Evolutionary conservation across 1,140 invertebrate genomes (phyloP).

Genomic region (Diprion similis): DNA sequence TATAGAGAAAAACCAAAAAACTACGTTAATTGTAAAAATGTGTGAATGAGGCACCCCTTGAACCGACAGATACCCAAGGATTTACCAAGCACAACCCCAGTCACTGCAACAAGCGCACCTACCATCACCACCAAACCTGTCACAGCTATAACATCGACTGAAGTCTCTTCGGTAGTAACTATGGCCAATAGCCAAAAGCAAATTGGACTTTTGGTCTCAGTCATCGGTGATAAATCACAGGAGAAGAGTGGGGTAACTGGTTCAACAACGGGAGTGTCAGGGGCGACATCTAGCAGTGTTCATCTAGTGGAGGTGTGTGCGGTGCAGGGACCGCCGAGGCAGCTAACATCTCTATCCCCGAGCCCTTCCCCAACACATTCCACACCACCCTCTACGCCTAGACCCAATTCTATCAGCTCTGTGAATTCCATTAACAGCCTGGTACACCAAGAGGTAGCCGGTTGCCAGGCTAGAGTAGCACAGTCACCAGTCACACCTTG

Average conservation of each 20-base stretch:
- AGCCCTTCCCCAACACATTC: slow-evolving; percentile 53
- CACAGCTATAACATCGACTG: slow-evolving; percentile 49
- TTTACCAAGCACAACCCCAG: slow-evolving; percentile 57
- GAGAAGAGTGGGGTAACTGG: slow-evolving; percentile 42
- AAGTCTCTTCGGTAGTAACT: slow-evolving; percentile 48
- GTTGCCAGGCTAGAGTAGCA: slow-evolving; percentile 41
- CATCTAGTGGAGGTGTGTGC: slow-evolving; percentile 63
- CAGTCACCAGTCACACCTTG: slow-evolving; percentile 46
- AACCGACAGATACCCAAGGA: slow-evolving; percentile 70
- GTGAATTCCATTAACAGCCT: slow-evolving; percentile 47
- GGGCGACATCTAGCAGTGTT: slow-evolving; percentile 37
- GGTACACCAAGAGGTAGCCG: slow-evolving; percentile 42
- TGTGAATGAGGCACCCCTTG: slow-evolving; percentile 59
- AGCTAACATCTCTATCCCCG: slow-evolving; percentile 57
- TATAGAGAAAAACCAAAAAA: slow-evolving; percentile 12
- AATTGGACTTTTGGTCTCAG: slow-evolving; percentile 45
- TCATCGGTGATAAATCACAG: slow-evolving; percentile 38
- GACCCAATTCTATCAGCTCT: slow-evolving; percentile 48
- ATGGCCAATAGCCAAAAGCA: slow-evolving; percentile 50
- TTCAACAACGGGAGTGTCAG: slow-evolving; percentile 26
- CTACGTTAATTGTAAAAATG: slow-evolving; percentile 34
- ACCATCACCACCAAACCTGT: slow-evolving; percentile 55
- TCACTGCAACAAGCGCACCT: slow-evolving; percentile 54
- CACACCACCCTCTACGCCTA: slow-evolving; percentile 51
- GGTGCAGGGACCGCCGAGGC: slow-evolving; percentile 57